Base-by-base conservation (phyloP, 1,140 invertebrate genomes). In the Dreissena rostriformis region DNA sequence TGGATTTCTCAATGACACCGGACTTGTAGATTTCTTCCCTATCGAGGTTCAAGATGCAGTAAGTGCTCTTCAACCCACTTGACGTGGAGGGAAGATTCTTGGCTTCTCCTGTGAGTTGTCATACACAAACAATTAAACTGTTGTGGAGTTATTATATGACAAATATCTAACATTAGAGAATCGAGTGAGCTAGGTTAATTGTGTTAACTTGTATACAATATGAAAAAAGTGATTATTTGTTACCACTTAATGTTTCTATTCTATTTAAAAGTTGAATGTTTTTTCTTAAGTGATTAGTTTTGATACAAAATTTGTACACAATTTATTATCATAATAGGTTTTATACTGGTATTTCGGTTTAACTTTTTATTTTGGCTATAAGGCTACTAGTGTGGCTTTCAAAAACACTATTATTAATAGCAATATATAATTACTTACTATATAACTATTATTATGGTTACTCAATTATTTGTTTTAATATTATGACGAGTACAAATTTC, bases 1-100 rank as follows among this genome's bases (percentile, higher is more conserved):
- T 28, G 24, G 74, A 77, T 65, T 77, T 84, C 17, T 84, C 82
- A 11, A 84, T 67, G 12, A 72, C 66, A 14, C 65, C 66, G 22
- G 82, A 77, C 24, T 57, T 77, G 57, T 71, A 84, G 15, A 84
- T 78, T 72, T 84, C 82, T 29, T 84, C 82, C 55, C 82, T 70
- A 22, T 84, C 82, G n/a, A 84, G 24, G 11, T 22, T 39, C 19
- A 84, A 49, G 10, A 74, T 63, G 77, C 82, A 84, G 24, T 71
- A 84, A 63, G 82, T 84, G 51, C 26, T 76, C 29, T 72, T 77
- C 49, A 24, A n/a, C n/a, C 63, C 49, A 19, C 55, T 52, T 39
- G 15, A 19, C 19, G 24, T 29, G n/a, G 22, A 19, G 14, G 73
- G 29, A 22, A 84, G 57, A 55, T 78, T 75, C 55, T 84, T 84